Percentiles rank a stretch among this genome's conserved stretches.
Conservation (phyloP, 2,888 invertebrate species). For the Drosophila barbarae region DNA sequence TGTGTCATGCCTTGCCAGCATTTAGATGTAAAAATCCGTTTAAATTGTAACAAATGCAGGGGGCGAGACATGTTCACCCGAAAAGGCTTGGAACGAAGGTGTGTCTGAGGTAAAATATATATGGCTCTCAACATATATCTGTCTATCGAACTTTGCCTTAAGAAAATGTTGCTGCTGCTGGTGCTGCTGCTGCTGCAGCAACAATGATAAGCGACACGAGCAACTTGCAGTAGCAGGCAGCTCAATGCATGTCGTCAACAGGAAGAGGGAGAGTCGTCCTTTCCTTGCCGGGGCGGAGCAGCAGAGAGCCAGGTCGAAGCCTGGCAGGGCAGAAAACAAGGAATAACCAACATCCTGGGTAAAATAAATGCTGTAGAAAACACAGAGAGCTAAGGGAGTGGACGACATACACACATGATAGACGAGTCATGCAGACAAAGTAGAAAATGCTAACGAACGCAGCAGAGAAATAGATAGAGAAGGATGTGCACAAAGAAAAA, state of each 20-base stretch:
- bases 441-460: constrained; percentile 54
- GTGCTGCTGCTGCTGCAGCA: constrained; percentile 59
- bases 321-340: constrained; percentile 14
- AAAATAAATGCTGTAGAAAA: constrained; percentile 45
- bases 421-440: constrained; percentile 41
- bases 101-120: constrained; percentile 36
- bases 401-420: constrained; percentile 20
- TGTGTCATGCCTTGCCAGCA: constrained; percentile 42
- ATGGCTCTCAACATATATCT: constrained; percentile 38
- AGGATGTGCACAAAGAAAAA: not conserved
- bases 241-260: constrained; percentile 48
- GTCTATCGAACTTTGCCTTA: constrained; percentile 50
- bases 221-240: constrained; percentile 43
- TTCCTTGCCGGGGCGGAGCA: not conserved
- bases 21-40: constrained; percentile 62
- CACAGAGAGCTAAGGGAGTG: constrained; percentile 8
- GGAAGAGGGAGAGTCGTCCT: constrained; percentile 22
- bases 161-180: constrained; percentile 55
- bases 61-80: constrained; percentile 10
- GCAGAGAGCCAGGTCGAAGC: constrained; percentile 12
- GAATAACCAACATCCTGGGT: constrained; percentile 36
- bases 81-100: constrained; percentile 6
- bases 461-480: constrained; percentile 4
- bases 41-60: constrained; percentile 68
- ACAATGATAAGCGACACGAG: constrained; percentile 63